Percentiles rank a stretch among this genome's conserved stretches.
Conservation (phyloP, 1,140 invertebrate genomes). For the Episyrphus balteatus region DNA sequence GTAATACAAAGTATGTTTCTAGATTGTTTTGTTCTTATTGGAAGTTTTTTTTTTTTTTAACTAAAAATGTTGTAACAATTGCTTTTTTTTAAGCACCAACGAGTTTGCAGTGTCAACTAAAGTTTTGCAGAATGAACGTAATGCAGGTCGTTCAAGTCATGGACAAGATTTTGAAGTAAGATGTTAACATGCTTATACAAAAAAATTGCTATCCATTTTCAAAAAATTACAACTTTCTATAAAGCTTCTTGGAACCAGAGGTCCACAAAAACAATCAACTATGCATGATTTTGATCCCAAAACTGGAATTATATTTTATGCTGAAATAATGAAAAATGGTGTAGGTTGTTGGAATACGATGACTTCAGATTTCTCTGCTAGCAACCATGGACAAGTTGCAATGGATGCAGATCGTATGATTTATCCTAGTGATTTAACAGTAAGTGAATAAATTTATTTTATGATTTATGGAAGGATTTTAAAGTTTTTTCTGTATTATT, state of each 20-base stretch:
- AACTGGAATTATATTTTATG: slow-evolving; percentile 51
- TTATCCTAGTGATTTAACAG: slow-evolving; percentile 45
- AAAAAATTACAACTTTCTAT: not conserved
- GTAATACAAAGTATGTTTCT: no score
- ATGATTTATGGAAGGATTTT: no score
- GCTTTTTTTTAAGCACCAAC: slow-evolving; percentile 24
- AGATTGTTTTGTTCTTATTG: no score
- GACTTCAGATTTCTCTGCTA: slow-evolving; percentile 35
- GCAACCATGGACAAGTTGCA: slow-evolving; percentile 47
- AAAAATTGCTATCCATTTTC: not conserved
- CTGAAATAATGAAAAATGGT: slow-evolving; percentile 52
- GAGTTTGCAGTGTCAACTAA: slow-evolving; percentile 55
- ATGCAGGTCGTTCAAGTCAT: slow-evolving; percentile 47
- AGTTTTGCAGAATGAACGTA: slow-evolving; percentile 47
- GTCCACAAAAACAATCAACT: slow-evolving; percentile 46
- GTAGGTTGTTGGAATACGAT: slow-evolving; percentile 59
- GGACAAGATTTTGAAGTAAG: slow-evolving; percentile 37
- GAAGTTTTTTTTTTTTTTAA: no score
- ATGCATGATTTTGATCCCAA: slow-evolving; percentile 47
- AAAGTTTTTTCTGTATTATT: not conserved
- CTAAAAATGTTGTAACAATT: no score
- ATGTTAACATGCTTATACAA: not conserved
- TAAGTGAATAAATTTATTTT: slow-evolving; percentile 9
- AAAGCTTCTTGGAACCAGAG: slow-evolving; percentile 47
- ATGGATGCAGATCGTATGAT: slow-evolving; percentile 46